Evolutionary conservation across 2,797 vertebrate genomes (phyloP).

Genomic region (Onychomys torridus): DNA sequence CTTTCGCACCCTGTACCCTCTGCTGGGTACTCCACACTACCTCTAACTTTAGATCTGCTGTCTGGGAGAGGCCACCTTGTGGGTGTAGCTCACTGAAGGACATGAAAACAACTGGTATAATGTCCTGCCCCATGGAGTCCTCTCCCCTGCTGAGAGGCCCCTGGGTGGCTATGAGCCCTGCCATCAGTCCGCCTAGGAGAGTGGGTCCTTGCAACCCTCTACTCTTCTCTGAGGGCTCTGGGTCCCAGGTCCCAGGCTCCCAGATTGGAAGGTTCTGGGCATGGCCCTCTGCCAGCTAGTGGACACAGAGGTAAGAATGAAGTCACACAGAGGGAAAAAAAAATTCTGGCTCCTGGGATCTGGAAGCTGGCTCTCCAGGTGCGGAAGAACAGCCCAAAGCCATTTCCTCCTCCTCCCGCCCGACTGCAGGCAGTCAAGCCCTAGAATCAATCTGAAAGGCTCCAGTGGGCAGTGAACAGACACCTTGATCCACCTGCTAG

Average conservation of each 20-base stretch:
- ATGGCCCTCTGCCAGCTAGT: neutral
- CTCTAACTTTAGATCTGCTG: neutral
- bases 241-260: neutral
- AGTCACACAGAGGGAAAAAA: conserved; percentile 21
- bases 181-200: neutral
- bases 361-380: neutral
- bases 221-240: neutral
- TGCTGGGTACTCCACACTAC: neutral
- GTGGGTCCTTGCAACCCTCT: neutral
- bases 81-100: neutral
- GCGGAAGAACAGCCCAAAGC: neutral
- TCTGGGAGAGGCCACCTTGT: neutral
- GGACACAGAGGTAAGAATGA: neutral
- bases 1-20: neutral
- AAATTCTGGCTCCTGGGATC: neutral
- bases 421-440: neutral
- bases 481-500: no score
- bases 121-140: neutral
- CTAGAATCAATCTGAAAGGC: neutral
- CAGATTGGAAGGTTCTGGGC: neutral
- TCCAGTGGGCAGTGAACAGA: neutral
- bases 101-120: neutral
- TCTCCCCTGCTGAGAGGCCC: neutral
- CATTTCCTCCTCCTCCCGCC: neutral
- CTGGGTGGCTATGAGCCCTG: neutral